phyloP scores from a whole-genome alignment of 2,888 invertebrate species.

The Aquatica leii region DNA sequence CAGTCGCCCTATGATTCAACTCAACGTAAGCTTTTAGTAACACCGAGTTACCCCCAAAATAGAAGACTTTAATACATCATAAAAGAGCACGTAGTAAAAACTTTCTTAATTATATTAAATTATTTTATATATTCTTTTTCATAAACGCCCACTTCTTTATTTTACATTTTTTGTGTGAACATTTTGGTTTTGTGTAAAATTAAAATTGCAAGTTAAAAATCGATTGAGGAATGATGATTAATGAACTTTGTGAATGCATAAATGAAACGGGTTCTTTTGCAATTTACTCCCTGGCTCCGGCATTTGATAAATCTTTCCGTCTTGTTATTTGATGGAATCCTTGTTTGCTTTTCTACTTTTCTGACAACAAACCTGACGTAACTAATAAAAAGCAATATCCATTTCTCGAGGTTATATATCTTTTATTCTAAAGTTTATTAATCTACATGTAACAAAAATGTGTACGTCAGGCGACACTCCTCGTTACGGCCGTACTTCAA shows the following conservation, averaged over 20 bases:
- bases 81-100: constrained; percentile 9
- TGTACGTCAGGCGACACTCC: too few species aligned
- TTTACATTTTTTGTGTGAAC: not conserved
- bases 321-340: constrained; percentile 23
- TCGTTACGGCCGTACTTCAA: too few species aligned
- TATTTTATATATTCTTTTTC: not conserved
- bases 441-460: too few species aligned
- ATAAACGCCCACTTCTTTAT: too few species aligned
- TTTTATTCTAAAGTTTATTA: too few species aligned
- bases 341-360: constrained; percentile 26
- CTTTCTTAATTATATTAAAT: constrained; percentile 13
- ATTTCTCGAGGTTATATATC: too few species aligned
- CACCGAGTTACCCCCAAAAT: constrained; percentile 36
- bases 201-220: constrained; percentile 9
- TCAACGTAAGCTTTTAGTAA: constrained; percentile 26
- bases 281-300: constrained; percentile 18
- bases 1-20: constrained; percentile 31
- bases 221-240: constrained; percentile 16
- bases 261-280: constrained; percentile 13
- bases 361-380: constrained; percentile 15
- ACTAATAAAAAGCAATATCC: constrained; percentile 17
- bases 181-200: not conserved
- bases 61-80: constrained; percentile 35
- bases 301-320: constrained; percentile 30
- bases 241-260: constrained; percentile 18